Evolutionary conservation across 2,888 invertebrate species (phyloP).

Genomic region (Choristoneura rosaceana): DNA sequence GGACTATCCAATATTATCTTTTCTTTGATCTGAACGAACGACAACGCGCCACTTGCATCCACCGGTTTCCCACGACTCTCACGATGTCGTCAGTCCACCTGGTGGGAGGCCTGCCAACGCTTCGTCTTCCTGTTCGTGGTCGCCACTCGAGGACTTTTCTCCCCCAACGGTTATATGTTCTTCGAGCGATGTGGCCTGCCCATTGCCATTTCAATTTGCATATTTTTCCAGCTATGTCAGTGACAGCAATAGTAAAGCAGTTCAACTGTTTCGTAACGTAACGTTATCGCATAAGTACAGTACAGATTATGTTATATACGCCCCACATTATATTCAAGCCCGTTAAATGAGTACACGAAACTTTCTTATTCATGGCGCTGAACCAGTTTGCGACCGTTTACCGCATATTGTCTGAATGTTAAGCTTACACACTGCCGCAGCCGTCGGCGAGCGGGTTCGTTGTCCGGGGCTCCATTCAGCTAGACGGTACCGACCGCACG

Average conservation of each 20-base stretch:
- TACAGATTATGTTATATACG: neutral
- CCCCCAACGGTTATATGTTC: too few species aligned
- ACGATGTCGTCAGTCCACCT: too few species aligned
- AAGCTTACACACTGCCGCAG: constrained; percentile 4
- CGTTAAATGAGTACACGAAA: neutral
- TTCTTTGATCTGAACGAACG: neutral
- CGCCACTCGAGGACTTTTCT: too few species aligned
- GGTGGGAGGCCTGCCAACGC: too few species aligned
- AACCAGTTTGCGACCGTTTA: neutral
- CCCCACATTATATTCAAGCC: neutral
- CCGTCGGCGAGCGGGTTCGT: constrained; percentile 45
- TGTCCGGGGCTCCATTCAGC: constrained; percentile 54
- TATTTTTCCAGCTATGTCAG: too few species aligned
- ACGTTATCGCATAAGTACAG: neutral
- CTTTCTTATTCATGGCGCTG: neutral
- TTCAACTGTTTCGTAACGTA: constrained; percentile 1
- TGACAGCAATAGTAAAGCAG: too few species aligned
- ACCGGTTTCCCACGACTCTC: too few species aligned
- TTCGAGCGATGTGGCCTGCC: too few species aligned
- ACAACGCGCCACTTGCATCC: too few species aligned
- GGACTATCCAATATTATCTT: neutral
- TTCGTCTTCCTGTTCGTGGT: too few species aligned
- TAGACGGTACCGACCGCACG: constrained; percentile 60
- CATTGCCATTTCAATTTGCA: too few species aligned
- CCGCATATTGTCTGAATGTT: constrained; percentile 11